Conservation (phyloP, 2,888 invertebrate species). For the Hirudinaria manillensis region DNA sequence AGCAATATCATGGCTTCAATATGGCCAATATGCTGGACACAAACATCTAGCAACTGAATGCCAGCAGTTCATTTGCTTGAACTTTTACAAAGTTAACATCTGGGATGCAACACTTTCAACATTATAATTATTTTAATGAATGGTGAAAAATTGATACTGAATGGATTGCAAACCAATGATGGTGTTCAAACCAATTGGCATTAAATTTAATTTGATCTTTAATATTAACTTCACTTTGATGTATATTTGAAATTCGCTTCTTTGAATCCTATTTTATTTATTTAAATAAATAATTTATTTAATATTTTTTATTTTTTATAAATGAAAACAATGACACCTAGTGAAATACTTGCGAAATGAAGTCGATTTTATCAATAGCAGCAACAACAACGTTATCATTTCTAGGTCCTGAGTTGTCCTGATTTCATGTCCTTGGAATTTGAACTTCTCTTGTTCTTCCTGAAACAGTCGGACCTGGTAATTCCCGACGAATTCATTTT, state of each 20-base stretch:
- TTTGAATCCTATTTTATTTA: too few species aligned
- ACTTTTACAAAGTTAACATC: constrained; percentile 74
- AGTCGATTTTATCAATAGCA: too few species aligned
- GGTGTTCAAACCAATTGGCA: too few species aligned
- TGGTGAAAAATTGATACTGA: too few species aligned
- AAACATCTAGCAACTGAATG: constrained; percentile 59
- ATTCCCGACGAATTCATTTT: constrained; percentile 80
- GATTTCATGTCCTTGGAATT: constrained; percentile 78
- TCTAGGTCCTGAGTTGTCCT: constrained; percentile 14
- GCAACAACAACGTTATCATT: neutral
- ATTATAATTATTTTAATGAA: constrained; percentile 1
- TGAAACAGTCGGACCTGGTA: constrained; percentile 72
- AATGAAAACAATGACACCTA: too few species aligned
- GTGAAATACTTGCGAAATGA: too few species aligned
- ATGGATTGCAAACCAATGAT: too few species aligned
- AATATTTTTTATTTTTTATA: neutral
- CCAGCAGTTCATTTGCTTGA: constrained; percentile 68
- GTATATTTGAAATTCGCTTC: too few species aligned
- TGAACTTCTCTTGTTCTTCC: constrained; percentile 68
- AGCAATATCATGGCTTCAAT: constrained; percentile 83
- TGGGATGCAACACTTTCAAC: constrained; percentile 55
- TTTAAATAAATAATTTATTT: neutral
- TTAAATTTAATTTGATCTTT: too few species aligned
- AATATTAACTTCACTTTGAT: too few species aligned
- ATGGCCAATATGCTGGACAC: constrained; percentile 77